Evolutionary conservation across 2,113 vertebrate genomes (phyloP), one percentile per base, ranked within the genome.

Genomic region (Hemibagrus wyckioides): DNA sequence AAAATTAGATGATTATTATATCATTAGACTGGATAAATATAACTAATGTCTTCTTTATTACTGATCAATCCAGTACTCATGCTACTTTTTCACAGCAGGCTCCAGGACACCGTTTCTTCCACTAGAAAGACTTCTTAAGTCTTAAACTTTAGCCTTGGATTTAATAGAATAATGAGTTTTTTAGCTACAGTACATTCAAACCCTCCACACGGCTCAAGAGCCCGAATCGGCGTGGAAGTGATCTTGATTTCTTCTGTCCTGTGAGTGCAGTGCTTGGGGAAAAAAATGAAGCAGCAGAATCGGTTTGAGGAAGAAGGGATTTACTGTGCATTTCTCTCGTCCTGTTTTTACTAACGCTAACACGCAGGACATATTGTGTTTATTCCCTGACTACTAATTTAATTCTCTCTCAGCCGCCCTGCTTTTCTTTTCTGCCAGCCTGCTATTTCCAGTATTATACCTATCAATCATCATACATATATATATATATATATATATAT

Each of bases 381-480:
- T 19, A 65, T 79, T 79, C 19, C 57, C 73, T 28, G 48, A 50
- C 44, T 14, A 3, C 56, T 33, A 77, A 85, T 85, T 63, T 25
- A 14, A 79, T 79, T 50, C 19, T 79, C 44, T 50, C n/a, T 3
- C n/a, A 39, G 19, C 17, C 13, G 2, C 17, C 10, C 6, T n/a
- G 41, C 30, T 59, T 61, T 48, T 77, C 39, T 48, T 6, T 48
- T 36, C 57, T 39, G 54, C 30, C 59, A 80, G 30, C 4, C 59
- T 52, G 75, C 21, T 86, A 39, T 63, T 80, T 85, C 41, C 21
- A 79, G 23, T 67, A 9, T 54, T 86, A 52, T 14, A 80, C 44
- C 36, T 10, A 65, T 80, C 59, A 86, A 52, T 79, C 73, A 54
- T n/a, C n/a, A n/a, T n/a, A n/a, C n/a, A n/a, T n/a, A n/a, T n/a